A percentile compares a stretch with the other conserved stretches of the same genome.
phyloP scores from a whole-genome alignment of 2,113 vertebrate species.

The Sphyrna mokarran region DNA sequence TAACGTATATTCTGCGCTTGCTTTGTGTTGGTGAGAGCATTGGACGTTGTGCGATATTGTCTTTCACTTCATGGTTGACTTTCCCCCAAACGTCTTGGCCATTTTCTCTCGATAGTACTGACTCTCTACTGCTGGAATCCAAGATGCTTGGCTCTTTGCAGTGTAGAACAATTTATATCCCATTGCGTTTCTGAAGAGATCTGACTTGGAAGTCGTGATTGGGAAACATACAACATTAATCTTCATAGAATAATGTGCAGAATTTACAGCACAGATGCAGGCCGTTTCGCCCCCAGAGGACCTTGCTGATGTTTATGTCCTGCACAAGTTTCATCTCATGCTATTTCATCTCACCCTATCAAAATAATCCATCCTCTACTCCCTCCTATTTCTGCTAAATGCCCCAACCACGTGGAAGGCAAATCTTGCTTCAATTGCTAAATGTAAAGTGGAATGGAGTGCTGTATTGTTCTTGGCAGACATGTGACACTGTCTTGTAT shows the following conservation, averaged over 20 bases:
- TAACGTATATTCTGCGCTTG: not conserved
- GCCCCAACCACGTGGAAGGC: not conserved
- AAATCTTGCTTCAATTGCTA: not conserved
- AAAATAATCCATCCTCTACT: not conserved
- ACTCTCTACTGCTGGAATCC: not conserved
- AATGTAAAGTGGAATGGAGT: not conserved
- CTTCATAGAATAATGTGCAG: not conserved
- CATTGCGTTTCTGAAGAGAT: not conserved
- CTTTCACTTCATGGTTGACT: not conserved
- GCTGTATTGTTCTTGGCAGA: conserved; percentile 25
- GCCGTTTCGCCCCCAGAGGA: not conserved
- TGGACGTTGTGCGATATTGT: not conserved
- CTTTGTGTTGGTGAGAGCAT: not conserved
- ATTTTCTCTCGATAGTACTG: not conserved
- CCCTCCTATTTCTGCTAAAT: not conserved
- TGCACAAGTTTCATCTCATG: not conserved
- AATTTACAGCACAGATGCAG: not conserved
- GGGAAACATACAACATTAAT: not conserved
- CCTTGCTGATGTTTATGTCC: not conserved
- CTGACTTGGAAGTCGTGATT: not conserved
- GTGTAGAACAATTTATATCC: not conserved
- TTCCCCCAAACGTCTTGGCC: not conserved
- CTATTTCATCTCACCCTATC: not conserved
- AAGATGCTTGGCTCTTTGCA: not conserved
- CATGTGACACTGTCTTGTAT: not conserved